These are phyloP conservation scores for Ginglymostoma cirratum DNA, from an alignment of 2,113 vertebrate species.

Conservation along the genomic window DNA sequence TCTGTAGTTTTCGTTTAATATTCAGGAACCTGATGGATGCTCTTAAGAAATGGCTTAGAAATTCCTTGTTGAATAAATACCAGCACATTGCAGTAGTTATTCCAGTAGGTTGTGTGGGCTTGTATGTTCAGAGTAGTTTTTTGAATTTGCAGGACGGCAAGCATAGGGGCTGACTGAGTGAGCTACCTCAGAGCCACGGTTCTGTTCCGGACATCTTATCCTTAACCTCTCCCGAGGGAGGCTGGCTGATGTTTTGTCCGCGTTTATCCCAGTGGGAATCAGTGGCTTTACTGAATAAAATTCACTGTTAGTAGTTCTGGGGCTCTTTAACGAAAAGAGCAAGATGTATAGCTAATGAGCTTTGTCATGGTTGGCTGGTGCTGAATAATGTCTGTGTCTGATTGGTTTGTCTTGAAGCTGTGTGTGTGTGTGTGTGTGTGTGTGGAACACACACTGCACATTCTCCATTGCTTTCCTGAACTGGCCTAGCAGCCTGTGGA, in stretches of 20 bases:
- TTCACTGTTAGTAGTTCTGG: conserved; percentile 25
- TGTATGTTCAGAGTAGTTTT: neutral
- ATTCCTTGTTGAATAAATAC: conserved; percentile 34
- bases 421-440: conserved; percentile 33
- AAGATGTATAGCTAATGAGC: conserved; percentile 53
- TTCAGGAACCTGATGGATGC: neutral
- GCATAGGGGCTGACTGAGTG: conserved; percentile 17
- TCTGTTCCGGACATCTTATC: conserved; percentile 33
- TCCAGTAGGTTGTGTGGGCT: conserved; percentile 12
- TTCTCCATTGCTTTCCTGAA: conserved; percentile 35
- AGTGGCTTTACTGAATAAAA: conserved; percentile 29
- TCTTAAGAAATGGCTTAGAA: conserved; percentile 22
- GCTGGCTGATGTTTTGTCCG: conserved; percentile 31
- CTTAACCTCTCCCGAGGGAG: conserved; percentile 27
- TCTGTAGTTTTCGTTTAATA: neutral
- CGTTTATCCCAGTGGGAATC: conserved; percentile 11
- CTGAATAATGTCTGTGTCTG: conserved; percentile 54
- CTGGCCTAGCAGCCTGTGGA: neutral
- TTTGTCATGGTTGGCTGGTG: conserved; percentile 61
- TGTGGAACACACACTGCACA: conserved; percentile 28
- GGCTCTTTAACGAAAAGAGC: conserved; percentile 36
- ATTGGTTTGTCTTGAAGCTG: conserved; percentile 55
- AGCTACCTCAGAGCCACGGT: conserved; percentile 23
- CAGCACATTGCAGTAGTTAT: conserved; percentile 25
- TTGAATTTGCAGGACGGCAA: neutral